Percentiles rank a stretch among this genome's conserved stretches.
Conservation (phyloP, 1,140 invertebrate genomes). For the Gryllus bimaculatus region DNA sequence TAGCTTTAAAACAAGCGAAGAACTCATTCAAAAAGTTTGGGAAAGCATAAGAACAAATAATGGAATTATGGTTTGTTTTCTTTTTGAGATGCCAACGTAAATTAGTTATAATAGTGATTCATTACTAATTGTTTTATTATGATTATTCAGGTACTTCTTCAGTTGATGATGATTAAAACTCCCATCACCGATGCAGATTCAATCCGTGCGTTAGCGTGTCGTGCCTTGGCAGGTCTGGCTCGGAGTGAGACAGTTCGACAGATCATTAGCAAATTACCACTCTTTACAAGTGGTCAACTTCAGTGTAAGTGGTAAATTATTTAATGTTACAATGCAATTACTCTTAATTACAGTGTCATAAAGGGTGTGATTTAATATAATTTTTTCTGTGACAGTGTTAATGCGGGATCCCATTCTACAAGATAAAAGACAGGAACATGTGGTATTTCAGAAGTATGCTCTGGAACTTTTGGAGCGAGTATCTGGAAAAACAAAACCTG, state of each 20-base stretch:
- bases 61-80: slow-evolving; percentile 79
- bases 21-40: slow-evolving; percentile 85
- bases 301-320: slow-evolving; percentile 50
- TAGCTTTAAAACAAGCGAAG: slow-evolving; percentile 64
- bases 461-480: slow-evolving; percentile 83
- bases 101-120: background rate
- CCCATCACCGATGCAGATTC: slow-evolving; percentile 95
- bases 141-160: slow-evolving; percentile 48
- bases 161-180: slow-evolving; percentile 81
- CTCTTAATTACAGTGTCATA: background rate
- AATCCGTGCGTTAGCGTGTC: slow-evolving; percentile 82
- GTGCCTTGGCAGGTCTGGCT: slow-evolving; percentile 83
- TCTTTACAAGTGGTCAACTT: slow-evolving; percentile 88
- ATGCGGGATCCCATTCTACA: slow-evolving; percentile 95
- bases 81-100: background rate
- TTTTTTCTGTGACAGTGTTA: background rate
- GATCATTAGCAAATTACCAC: slow-evolving; percentile 90
- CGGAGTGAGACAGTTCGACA: slow-evolving; percentile 85
- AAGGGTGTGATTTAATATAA: background rate
- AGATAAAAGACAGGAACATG: slow-evolving; percentile 91
- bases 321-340: background rate
- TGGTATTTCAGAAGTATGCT: slow-evolving; percentile 92
- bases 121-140: slow-evolving; percentile 13
- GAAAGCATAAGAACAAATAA: slow-evolving; percentile 86
- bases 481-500: slow-evolving; percentile 80